These are phyloP conservation scores for Sylvicola fuscatus DNA, from an alignment of 2,888 invertebrate genomes.

Conservation along the genomic window DNA sequence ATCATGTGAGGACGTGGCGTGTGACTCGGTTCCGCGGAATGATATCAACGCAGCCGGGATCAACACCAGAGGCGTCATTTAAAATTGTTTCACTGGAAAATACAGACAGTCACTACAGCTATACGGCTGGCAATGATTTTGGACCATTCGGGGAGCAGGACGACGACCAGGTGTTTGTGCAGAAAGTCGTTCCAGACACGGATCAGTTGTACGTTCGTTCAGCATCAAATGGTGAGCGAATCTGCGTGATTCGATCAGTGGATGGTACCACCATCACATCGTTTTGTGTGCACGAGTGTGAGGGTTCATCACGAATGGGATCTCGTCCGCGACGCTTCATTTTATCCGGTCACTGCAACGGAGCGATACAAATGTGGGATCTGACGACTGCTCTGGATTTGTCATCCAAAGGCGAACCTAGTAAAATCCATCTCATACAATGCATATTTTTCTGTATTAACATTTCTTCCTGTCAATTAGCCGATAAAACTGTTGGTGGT, in stretches of 20 bases:
- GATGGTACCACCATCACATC: conserved; percentile 87
- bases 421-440: background rate
- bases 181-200: conserved; percentile 93
- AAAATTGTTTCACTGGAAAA: conserved; percentile 55
- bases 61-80: conserved; percentile 92
- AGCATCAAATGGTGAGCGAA: conserved; percentile 88
- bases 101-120: conserved; percentile 41
- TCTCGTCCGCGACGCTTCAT: conserved; percentile 71
- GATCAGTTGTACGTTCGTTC: conserved; percentile 85
- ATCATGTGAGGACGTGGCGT: conserved; percentile 94
- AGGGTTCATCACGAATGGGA: conserved; percentile 85
- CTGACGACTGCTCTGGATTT: conserved; percentile 84
- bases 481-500: conserved; percentile 50
- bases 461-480: conserved; percentile 4
- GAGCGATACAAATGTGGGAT: conserved; percentile 97
- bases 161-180: conserved; percentile 94
- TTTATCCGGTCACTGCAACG: conserved; percentile 82
- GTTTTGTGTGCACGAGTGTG: conserved; percentile 94
- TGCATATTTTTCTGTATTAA: conserved; percentile 10
- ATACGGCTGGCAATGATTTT: conserved; percentile 41
- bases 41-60: conserved; percentile 97
- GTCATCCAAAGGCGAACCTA: conserved; percentile 58
- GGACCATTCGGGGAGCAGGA: conserved; percentile 97
- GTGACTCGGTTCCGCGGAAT: conserved; percentile 94
- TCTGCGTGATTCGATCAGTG: conserved; percentile 86